Conservation (phyloP, 1,140 invertebrate species). For the Ruditapes philippinarum region DNA sequence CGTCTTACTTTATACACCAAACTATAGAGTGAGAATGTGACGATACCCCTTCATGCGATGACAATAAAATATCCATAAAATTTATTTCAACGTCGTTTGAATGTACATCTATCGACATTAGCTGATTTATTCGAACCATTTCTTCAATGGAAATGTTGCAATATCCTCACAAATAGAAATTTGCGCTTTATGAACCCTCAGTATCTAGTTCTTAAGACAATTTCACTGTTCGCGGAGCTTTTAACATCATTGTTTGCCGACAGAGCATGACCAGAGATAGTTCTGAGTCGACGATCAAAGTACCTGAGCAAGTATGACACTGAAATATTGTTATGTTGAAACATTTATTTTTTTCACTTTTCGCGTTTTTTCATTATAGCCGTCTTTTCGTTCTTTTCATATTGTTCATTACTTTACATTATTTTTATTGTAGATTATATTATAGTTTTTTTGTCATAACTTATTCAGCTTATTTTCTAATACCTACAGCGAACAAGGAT, state of each 20-base stretch:
- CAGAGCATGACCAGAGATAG: conserved; percentile 46
- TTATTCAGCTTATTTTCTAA: too few species aligned
- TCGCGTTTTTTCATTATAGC: too few species aligned
- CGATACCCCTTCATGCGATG: conserved; percentile 3
- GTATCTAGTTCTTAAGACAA: conserved; percentile 60
- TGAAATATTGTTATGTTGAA: too few species aligned
- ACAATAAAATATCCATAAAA: conserved; percentile 59
- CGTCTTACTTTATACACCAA: not conserved
- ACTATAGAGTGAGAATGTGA: not conserved
- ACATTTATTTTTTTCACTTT: too few species aligned
- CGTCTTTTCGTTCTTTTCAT: too few species aligned
- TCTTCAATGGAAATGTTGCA: conserved; percentile 58
- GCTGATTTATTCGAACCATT: conserved; percentile 52
- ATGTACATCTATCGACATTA: conserved; percentile 49
- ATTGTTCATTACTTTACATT: too few species aligned
- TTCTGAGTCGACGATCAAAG: conserved; percentile 35
- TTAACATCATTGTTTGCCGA: conserved; percentile 34
- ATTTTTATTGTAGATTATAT: too few species aligned
- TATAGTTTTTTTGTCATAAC: too few species aligned
- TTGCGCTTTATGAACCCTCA: conserved; percentile 54
- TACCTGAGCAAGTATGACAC: not conserved
- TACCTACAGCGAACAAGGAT: too few species aligned
- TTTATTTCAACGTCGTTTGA: conserved; percentile 36
- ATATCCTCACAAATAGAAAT: conserved; percentile 37
- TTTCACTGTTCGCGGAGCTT: conserved; percentile 19